A percentile compares a stretch with the other conserved stretches of the same genome.
phyloP scores from a whole-genome alignment of 2,888 invertebrate genomes.

The Dorcus hopei region DNA sequence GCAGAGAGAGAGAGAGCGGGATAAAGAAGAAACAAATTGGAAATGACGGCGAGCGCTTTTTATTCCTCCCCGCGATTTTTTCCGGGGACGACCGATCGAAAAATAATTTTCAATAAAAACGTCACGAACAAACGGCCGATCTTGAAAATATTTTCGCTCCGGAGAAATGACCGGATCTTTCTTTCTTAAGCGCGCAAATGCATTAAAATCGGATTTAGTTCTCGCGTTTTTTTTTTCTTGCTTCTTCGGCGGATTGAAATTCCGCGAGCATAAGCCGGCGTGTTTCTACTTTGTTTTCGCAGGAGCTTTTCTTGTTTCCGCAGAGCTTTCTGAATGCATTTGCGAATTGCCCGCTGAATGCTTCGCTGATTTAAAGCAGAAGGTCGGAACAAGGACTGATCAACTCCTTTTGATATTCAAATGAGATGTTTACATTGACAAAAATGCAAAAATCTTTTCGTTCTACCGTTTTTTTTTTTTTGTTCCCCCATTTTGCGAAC shows the following conservation, averaged over 20 bases:
- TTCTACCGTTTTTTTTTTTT: no score
- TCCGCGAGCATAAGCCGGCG: neutral
- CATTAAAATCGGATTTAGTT: constrained; percentile 1
- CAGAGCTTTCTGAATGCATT: neutral
- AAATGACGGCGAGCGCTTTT: neutral
- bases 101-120: constrained; percentile 45
- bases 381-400: constrained; percentile 5
- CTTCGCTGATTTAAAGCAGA: constrained; percentile 4
- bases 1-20: neutral
- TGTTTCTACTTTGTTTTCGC: constrained; percentile 1
- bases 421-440: constrained; percentile 2
- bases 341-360: neutral
- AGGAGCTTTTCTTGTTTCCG: neutral
- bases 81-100: constrained; percentile 30
- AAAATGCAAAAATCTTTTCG: constrained; percentile 1
- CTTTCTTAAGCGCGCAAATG: neutral
- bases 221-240: no score
- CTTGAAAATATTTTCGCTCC: constrained; percentile 36
- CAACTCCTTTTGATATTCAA: constrained; percentile 7
- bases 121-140: constrained; percentile 41
- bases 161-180: neutral
- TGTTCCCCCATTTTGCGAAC: no score
- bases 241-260: neutral
- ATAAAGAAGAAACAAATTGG: neutral
- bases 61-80: neutral